Evolutionary conservation across 2,888 invertebrate species (phyloP), one percentile per base, ranked within the genome.

Genomic region (Troides helena): DNA sequence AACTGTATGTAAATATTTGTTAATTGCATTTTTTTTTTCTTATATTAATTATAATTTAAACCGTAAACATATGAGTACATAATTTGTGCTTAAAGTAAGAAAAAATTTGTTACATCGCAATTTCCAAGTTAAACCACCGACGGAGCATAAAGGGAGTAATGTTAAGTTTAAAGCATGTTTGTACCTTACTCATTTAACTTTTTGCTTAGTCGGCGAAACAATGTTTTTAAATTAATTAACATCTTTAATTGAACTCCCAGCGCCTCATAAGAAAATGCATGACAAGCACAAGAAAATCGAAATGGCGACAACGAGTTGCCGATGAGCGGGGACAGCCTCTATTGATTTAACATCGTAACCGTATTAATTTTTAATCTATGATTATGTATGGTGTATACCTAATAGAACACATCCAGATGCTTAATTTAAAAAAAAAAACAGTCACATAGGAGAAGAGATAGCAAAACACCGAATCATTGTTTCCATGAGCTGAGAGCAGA

Each of bases 181-280:
- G 23, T 58, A 21, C 36, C 50, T 62, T 50, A 50, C 36, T 50
- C 65, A 58, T 66, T 56, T 57, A 69, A 30, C 7, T 70, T 70
- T 66, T 70, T 70, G 62, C 39, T 39, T 50, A 21, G 36, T n/a
- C 62, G 58, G 62, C 46, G 25, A 57, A 43, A 63, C 66, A 62
- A 58, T 14, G 62, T 43, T 63, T 66, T 70, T 62, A 66, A 69
- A 65, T 50, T 66, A 69, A 69, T 69, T 69, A 70, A 46, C 58
- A 70, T 70, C 62, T 62, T 66, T 70, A 70, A 70, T 70, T 70
- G 70, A 70, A 70, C 62, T 58, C 66, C 25, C 70, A 58, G 66
- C 69, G 69, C 65, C 62, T 62, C 62, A 62, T 63, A 70, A 70
- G 66, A 70, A 70, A 70, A 70, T 62, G 62, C 62, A 66, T 63